These are phyloP conservation scores for Tenodera sinensis DNA, from an alignment of 2,888 invertebrate species.

Conservation along the genomic window DNA sequence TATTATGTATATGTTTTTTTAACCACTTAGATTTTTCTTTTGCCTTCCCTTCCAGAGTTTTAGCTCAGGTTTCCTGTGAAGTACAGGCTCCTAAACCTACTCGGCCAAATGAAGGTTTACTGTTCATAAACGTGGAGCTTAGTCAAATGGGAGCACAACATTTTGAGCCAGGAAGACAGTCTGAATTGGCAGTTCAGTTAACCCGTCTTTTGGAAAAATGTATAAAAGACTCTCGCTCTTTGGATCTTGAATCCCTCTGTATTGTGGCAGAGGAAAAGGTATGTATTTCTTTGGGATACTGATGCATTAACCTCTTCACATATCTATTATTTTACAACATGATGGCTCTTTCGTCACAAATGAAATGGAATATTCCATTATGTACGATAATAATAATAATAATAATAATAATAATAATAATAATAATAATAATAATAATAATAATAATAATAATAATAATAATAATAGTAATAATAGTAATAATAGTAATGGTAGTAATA, in stretches of 20 bases:
- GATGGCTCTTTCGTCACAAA: no score
- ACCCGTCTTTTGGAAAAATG: slow-evolving; percentile 83
- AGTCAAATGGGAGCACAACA: slow-evolving; percentile 82
- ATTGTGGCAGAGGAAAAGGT: slow-evolving; percentile 90
- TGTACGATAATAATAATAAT: no score
- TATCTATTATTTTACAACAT: no score
- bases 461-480: no score
- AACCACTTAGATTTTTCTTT: slow-evolving; percentile 32
- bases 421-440: no score
- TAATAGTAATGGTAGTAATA: no score
- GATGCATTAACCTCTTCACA: no score
- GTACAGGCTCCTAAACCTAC: slow-evolving; percentile 79
- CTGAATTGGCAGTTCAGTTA: slow-evolving; percentile 67
- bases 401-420: no score
- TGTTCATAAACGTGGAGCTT: slow-evolving; percentile 82
- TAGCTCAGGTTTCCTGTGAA: slow-evolving; percentile 87
- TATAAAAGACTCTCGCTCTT: slow-evolving; percentile 83
- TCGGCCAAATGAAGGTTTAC: slow-evolving; percentile 82
- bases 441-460: no score
- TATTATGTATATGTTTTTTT: not conserved
- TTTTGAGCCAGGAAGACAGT: slow-evolving; percentile 73
- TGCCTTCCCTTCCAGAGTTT: slow-evolving; percentile 54
- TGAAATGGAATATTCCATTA: no score
- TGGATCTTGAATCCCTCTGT: slow-evolving; percentile 93
- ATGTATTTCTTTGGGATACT: slow-evolving; percentile 9